Evolutionary conservation across 2,888 invertebrate species (phyloP).

Genomic region (Conistra vaccinii): DNA sequence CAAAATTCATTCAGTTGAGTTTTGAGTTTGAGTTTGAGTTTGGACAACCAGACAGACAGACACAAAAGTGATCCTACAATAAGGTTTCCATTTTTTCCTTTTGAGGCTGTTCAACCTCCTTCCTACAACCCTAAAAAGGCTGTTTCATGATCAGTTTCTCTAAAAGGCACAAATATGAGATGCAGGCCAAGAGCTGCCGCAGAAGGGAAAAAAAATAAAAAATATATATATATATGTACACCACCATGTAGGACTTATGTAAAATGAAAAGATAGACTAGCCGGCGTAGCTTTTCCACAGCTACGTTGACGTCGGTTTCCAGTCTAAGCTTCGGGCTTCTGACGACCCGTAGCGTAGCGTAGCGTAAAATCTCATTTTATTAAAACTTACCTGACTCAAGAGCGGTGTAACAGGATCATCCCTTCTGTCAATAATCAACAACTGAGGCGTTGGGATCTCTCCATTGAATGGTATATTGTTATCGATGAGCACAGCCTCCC

Average conservation of each 20-base stretch:
- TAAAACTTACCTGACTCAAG: conserved; percentile 93
- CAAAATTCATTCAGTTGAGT: too few species aligned
- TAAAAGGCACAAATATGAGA: neutral
- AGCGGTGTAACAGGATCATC: conserved; percentile 99
- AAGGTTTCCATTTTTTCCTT: too few species aligned
- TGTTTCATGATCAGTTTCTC: neutral
- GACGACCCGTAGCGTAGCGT: too few species aligned
- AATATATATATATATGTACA: too few species aligned
- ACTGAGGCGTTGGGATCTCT: conserved; percentile 93
- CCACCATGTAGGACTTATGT: neutral
- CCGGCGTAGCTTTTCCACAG: neutral
- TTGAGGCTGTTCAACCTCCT: too few species aligned
- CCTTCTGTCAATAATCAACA: conserved; percentile 97
- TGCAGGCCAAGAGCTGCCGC: too few species aligned
- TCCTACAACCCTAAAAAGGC: neutral
- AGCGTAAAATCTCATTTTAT: neutral
- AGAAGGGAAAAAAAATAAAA: too few species aligned
- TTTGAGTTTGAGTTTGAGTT: too few species aligned
- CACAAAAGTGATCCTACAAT: too few species aligned
- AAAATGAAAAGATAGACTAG: neutral
- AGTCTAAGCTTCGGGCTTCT: neutral
- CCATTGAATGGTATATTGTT: conserved; percentile 95
- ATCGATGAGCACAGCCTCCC: conserved; percentile 97
- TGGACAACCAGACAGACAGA: too few species aligned
- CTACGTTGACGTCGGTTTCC: neutral